A percentile compares a stretch with the other conserved stretches of the same genome.
phyloP scores from a whole-genome alignment of 2,113 vertebrate genomes.

The Oxyura jamaicensis region DNA sequence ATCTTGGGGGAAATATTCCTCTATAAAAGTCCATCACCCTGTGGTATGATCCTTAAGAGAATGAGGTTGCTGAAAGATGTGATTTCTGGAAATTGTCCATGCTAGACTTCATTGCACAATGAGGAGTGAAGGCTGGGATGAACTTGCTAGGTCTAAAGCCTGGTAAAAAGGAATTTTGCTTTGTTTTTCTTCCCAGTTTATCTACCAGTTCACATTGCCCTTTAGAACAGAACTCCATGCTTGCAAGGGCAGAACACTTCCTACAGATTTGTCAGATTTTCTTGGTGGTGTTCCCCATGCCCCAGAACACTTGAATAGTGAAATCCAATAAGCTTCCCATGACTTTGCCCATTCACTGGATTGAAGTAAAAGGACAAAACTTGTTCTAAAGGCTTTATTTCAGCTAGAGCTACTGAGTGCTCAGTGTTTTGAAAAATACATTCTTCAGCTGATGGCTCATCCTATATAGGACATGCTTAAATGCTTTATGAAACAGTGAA shows the following conservation, averaged over 20 bases:
- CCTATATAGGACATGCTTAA: background rate
- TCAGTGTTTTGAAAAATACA: slow-evolving; percentile 2
- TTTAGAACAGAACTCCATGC: background rate
- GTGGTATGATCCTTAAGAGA: background rate
- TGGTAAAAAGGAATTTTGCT: background rate
- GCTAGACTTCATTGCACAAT: background rate
- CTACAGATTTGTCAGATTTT: background rate
- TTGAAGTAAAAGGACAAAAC: background rate
- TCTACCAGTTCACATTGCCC: background rate
- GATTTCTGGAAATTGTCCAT: background rate
- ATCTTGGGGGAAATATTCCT: background rate
- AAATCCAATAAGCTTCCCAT: background rate
- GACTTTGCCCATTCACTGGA: background rate
- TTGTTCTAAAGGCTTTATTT: background rate
- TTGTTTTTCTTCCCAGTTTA: background rate
- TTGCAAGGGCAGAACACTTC: background rate
- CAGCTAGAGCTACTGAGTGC: background rate
- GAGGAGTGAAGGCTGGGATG: background rate
- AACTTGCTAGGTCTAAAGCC: background rate
- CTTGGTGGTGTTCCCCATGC: background rate
- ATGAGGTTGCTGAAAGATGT: background rate
- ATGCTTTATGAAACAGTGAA: background rate
- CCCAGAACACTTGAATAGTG: background rate
- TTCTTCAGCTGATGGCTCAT: background rate
- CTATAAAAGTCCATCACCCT: background rate